phyloP scores from a whole-genome alignment of 1,140 invertebrate genomes.

The Caerostris darwini region DNA sequence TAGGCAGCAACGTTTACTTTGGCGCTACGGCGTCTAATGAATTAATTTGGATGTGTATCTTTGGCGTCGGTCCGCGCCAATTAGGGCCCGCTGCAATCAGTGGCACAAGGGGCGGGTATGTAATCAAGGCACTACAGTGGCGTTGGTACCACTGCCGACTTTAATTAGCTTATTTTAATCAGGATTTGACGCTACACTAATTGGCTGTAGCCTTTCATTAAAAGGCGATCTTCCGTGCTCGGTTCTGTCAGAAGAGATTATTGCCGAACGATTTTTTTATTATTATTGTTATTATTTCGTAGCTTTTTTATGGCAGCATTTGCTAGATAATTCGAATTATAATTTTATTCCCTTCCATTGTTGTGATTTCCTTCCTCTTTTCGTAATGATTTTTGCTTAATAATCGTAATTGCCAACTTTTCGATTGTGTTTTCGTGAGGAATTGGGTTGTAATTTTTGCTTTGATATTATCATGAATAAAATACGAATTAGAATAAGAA shows the following conservation, averaged over 20 bases:
- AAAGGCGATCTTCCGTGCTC: conserved; percentile 70
- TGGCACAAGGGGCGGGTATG: conserved; percentile 46
- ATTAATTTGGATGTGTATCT: conserved; percentile 77
- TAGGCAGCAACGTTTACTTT: conserved; percentile 72
- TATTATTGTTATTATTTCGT: neutral
- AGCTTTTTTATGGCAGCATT: conserved; percentile 10
- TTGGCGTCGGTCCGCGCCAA: conserved; percentile 73
- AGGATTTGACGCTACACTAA: conserved; percentile 76
- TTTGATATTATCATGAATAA: neutral
- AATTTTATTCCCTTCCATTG: conserved; percentile 35
- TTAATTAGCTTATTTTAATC: conserved; percentile 77
- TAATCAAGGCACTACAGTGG: conserved; percentile 75
- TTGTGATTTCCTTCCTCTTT: neutral
- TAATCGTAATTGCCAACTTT: conserved; percentile 25
- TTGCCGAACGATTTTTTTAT: conserved; percentile 3
- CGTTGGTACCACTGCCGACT: conserved; percentile 63
- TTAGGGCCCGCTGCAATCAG: conserved; percentile 71
- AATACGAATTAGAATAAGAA: neutral
- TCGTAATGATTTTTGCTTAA: conserved; percentile 32
- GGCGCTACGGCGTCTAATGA: conserved; percentile 73
- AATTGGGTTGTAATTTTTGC: neutral
- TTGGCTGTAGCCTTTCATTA: conserved; percentile 76
- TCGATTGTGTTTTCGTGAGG: neutral
- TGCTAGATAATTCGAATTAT: neutral
- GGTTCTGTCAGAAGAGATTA: conserved; percentile 67